Evolutionary conservation across 2,113 vertebrate species (phyloP).

Genomic region (Grantiella picta): DNA sequence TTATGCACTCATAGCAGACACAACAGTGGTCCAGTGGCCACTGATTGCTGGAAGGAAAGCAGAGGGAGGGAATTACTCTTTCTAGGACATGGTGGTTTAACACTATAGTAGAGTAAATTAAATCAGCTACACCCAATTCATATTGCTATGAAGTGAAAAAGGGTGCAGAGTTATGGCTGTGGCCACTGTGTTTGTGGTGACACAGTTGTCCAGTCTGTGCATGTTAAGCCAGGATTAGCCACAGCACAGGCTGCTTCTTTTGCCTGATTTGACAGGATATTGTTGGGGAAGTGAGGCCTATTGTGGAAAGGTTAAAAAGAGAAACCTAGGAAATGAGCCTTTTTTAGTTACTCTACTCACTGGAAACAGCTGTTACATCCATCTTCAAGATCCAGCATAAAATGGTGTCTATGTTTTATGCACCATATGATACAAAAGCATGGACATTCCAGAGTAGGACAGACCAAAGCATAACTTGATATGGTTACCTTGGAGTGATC

Average conservation of each 20-base stretch:
- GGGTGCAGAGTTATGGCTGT: not conserved
- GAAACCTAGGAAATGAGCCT: conserved; percentile 29
- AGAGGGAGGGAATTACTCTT: not conserved
- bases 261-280: not conserved
- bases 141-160: not conserved
- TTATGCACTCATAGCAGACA: not conserved
- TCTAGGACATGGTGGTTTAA: not conserved
- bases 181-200: no score
- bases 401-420: not conserved
- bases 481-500: not conserved
- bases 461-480: not conserved
- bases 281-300: not conserved
- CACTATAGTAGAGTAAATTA: not conserved
- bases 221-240: not conserved
- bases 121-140: not conserved
- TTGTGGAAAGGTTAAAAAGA: conserved; percentile 8
- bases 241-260: not conserved
- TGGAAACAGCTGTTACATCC: not conserved
- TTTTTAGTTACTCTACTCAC: not conserved
- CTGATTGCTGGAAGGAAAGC: not conserved
- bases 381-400: not conserved
- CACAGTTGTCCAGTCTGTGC: rapidly evolving
- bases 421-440: not conserved
- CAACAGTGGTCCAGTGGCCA: not conserved
- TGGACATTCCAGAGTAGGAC: not conserved